A percentile compares a stretch with the other conserved stretches of the same genome.
phyloP scores from a whole-genome alignment of 2,888 invertebrate genomes.

The Synergus itoensis region DNA sequence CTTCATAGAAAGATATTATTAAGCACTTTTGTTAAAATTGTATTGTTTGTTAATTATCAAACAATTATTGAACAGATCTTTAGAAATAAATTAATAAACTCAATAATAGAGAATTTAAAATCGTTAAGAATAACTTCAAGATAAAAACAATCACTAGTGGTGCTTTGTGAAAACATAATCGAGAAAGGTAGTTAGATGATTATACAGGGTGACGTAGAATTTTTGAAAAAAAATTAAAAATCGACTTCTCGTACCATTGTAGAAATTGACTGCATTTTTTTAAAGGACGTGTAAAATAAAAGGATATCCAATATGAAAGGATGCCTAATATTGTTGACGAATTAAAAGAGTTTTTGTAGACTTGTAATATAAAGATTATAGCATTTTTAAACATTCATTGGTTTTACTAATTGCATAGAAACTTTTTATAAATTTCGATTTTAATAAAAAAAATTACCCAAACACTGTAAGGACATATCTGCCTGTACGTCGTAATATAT shows the following conservation, averaged over 20 bases:
- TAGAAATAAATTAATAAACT: neutral
- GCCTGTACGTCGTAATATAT: neutral
- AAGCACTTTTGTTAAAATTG: neutral
- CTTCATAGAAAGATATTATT: neutral
- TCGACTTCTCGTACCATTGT: neutral
- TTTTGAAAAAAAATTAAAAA: neutral
- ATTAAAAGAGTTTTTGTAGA: neutral
- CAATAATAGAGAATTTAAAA: neutral
- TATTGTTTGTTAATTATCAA: neutral
- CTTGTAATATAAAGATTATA: neutral
- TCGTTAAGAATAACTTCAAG: no score
- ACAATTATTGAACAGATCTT: neutral
- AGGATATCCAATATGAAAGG: neutral
- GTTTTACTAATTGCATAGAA: neutral
- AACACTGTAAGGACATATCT: slow-evolving; percentile 25
- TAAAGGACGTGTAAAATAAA: neutral
- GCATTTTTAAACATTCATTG: neutral
- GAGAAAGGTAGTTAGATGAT: neutral
- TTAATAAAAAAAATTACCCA: neutral
- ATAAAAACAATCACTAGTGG: neutral
- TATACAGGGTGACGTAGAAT: slow-evolving; percentile 18
- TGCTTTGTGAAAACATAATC: neutral
- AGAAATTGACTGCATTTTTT: neutral
- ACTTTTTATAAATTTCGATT: neutral
- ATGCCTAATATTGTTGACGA: neutral